Conservation (phyloP, 2,888 invertebrate genomes). For the Drosophila quinaria region DNA sequence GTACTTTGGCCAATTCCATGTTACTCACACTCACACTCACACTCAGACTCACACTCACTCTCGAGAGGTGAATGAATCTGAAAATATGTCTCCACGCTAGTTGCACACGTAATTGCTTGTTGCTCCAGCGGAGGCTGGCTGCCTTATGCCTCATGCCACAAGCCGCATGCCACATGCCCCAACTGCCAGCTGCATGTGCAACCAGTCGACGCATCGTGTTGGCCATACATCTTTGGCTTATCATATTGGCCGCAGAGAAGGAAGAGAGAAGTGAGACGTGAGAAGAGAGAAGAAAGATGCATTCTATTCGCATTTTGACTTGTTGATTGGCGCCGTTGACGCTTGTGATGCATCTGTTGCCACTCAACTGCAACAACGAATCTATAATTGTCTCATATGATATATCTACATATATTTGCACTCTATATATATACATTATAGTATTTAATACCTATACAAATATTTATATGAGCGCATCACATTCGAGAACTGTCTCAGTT, state of each 20-base stretch:
- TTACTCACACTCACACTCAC: neutral
- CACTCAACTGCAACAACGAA: slow-evolving; percentile 21
- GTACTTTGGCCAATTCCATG: neutral
- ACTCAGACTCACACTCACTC: slow-evolving; percentile 14
- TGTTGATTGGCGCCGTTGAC: slow-evolving; percentile 61
- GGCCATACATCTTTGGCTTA: slow-evolving; percentile 25
- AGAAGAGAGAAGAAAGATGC: slow-evolving; percentile 17
- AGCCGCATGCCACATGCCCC: neutral
- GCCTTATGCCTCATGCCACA: slow-evolving; percentile 10
- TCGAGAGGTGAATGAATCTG: slow-evolving; percentile 68
- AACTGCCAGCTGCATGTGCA: slow-evolving; percentile 35
- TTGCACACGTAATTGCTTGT: slow-evolving; percentile 66
- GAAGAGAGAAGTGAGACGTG: neutral
- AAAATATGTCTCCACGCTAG: slow-evolving; percentile 72
- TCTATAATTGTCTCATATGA: slow-evolving; percentile 24
- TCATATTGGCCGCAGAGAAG: slow-evolving; percentile 10
- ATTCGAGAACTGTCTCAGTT: slow-evolving; percentile 4
- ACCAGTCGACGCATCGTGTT: slow-evolving; percentile 33
- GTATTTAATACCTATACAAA: neutral
- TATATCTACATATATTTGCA: slow-evolving; percentile 3
- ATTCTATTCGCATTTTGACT: slow-evolving; percentile 59
- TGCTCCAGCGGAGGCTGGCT: slow-evolving; percentile 34
- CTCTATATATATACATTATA: slow-evolving; percentile 6
- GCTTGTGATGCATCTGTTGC: slow-evolving; percentile 39
- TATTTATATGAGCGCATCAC: slow-evolving; percentile 5